Base-by-base conservation (phyloP, 1,140 invertebrate species). In the Diabrotica virgifera region DNA sequence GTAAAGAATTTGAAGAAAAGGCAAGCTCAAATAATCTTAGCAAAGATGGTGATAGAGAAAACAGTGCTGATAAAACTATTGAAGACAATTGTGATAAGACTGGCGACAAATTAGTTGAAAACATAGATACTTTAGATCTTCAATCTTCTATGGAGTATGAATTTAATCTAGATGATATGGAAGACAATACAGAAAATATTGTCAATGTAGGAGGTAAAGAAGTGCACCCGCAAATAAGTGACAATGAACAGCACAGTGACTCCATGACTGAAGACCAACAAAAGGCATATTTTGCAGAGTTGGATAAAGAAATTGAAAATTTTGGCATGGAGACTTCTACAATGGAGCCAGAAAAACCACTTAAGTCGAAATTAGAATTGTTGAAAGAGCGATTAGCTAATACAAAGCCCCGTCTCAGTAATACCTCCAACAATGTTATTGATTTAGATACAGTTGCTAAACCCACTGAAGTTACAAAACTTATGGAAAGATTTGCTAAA, bases 401-500 rank as follows among this genome's bases (percentile, higher is more conserved):
- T 62, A 55, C 76, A 0, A 79, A 79, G 67, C 85, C 86, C 6
- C 84, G 75, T 70, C 72, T 89, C 64, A 84, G 76, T 65, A 86
- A 85, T 13, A 73, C 72, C 40, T 83, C 85, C 12, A 83, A 86
- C 59, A 82, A 80, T 70, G 69, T 87, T 11, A 89, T 90, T 63
- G 84, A 88, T 74, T 78, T 89, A 36, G 79, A 83, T 62, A 65
- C 76, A 9, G 68, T 76, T 24, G 64, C 74, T 40, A 82, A 82
- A 67, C 70, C 81, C 7, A 79, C 79, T 68, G 86, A 85, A 50
- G 77, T 88, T 9, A 80, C 84, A 65, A 71, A 82, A 59, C 79
- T 90, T 36, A 83, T 87, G 71, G 80, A 88, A 69, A 80, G 86
- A 73, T 90, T 85, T 74, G 76, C 83, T 13, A 83, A 85, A 69